Evolutionary conservation across 1,140 invertebrate genomes (phyloP), one percentile per base, ranked within the genome.

Genomic region (Bombus huntii): DNA sequence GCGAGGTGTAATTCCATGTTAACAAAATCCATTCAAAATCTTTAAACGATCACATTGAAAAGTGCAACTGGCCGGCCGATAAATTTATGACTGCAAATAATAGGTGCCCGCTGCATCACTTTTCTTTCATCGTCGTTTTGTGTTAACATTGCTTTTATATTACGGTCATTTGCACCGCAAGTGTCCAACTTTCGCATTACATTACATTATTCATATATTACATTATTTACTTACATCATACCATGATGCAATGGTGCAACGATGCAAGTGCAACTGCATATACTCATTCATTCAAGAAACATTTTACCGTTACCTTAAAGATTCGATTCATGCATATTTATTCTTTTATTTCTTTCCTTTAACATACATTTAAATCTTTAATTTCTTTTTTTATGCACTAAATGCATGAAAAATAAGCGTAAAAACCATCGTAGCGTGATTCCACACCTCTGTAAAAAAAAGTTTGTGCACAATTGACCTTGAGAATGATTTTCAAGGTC

Each of bases 1-100:
- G 25, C 1, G 44, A 28, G 28, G 18, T 44, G 15, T 47, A 65
- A 44, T 37, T 8, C 22, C 62, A 68, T 53, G 53, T 70, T 39
- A 80, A 80, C 78, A 66, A 80, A 15, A 70, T 2, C 3, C 39
- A 13, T 42, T 72, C 18, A 44, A 81, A 81, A 81, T 53, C 13
- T 22, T 53, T 25, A 25, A 79, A 28, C 37, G 31, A 47, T 53
- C 8, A 3, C 47, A 72, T 71, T n/a, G 37, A 70, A 57, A 70
- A 53, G 47, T 18, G 18, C 47, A 6, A 68, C 6, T 71, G 34
- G 37, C 15, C 25, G 13, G 5, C 39, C 10, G 2, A 62, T 10
- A 28, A 25, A 82, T 75, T 75, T 75, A 75, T n/a, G 59, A 37
- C 34, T 31, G 15, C 15, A 72, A 81, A 81, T 81, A 73, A 62